Conservation (phyloP, 2,888 invertebrate species). For the Petrolisthes cinctipes region DNA sequence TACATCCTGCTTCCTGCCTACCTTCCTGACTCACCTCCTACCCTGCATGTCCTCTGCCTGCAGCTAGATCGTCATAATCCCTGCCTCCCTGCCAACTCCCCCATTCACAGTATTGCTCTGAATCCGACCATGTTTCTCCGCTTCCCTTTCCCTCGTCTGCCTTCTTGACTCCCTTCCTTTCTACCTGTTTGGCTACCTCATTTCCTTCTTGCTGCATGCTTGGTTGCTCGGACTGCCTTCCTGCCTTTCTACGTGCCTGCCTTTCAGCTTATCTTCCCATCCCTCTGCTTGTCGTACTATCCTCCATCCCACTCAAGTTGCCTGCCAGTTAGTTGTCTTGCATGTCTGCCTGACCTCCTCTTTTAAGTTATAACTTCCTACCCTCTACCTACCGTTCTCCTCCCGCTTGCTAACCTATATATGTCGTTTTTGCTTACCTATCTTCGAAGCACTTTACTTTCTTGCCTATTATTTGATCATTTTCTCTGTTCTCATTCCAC, state of each 20-base stretch:
- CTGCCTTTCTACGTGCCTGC: neutral
- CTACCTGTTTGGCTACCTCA: neutral
- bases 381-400: neutral
- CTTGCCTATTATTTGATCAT: neutral
- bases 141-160: neutral
- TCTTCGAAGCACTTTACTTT: neutral
- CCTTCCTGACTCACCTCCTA: neutral
- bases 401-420: neutral
- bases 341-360: too few relatives aligned
- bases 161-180: neutral
- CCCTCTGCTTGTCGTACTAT: neutral
- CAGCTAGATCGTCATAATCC: too few relatives aligned
- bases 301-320: too few relatives aligned
- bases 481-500: neutral
- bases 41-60: neutral
- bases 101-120: neutral
- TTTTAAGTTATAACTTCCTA: too few relatives aligned
- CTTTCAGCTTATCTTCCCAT: neutral
- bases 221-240: neutral
- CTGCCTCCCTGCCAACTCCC: too few relatives aligned
- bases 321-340: neutral
- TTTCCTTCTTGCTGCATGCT: neutral
- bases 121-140: neutral
- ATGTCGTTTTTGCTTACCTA: neutral
- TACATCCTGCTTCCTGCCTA: neutral